A percentile compares a stretch with the other conserved stretches of the same genome.
These are phyloP conservation scores for Paramisgurnus dabryanus DNA, from an alignment of 2,113 vertebrate genomes.

Conservation along the genomic window DNA sequence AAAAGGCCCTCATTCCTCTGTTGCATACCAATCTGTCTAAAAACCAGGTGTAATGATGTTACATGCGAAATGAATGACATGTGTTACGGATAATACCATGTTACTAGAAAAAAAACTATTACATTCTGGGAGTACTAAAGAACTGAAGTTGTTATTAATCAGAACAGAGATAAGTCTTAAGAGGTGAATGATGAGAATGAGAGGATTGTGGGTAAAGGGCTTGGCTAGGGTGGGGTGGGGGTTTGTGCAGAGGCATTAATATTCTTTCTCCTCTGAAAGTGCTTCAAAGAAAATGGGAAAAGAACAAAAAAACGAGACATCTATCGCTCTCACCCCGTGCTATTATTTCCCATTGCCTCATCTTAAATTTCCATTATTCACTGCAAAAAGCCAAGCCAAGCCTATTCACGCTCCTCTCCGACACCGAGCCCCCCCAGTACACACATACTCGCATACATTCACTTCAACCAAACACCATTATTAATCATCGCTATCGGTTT, in stretches of 20 bases:
- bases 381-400: slow-evolving; percentile 68
- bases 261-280: slow-evolving; percentile 62
- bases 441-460: slow-evolving; percentile 53
- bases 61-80: background rate
- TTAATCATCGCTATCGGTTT: slow-evolving; percentile 74
- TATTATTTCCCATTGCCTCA: slow-evolving; percentile 71
- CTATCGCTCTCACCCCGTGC: slow-evolving; percentile 66
- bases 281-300: slow-evolving; percentile 49
- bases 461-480: slow-evolving; percentile 66
- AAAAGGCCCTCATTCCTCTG: background rate
- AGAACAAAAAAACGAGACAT: slow-evolving; percentile 52
- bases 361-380: slow-evolving; percentile 79
- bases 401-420: slow-evolving; percentile 70
- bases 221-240: slow-evolving; percentile 42
- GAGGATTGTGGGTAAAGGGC: slow-evolving; percentile 54
- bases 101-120: slow-evolving; percentile 42
- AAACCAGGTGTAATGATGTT: no score
- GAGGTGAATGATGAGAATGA: slow-evolving; percentile 52
- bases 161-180: slow-evolving; percentile 50
- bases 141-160: slow-evolving; percentile 70
- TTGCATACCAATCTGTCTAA: background rate
- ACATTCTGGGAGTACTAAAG: slow-evolving; percentile 56
- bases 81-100: slow-evolving; percentile 6
- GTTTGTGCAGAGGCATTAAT: slow-evolving; percentile 53
- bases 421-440: slow-evolving; percentile 61